Evolutionary conservation across 2,888 invertebrate species (phyloP).

Genomic region (Parasteatoda lunata): DNA sequence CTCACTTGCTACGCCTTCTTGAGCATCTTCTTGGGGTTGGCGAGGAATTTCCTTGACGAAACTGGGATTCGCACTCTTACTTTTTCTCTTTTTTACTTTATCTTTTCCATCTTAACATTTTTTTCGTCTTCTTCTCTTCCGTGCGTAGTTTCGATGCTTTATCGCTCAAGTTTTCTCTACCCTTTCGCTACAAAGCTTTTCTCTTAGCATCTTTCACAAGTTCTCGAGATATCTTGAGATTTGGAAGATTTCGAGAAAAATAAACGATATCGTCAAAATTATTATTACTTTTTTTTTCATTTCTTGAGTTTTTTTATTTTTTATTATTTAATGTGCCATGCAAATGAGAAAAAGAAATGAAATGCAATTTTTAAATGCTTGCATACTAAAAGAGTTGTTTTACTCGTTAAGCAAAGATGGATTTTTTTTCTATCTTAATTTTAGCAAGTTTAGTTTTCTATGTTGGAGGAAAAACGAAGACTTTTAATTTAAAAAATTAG

Average conservation of each 20-base stretch:
- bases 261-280: background rate
- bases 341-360: too few species aligned
- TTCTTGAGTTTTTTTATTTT: too few species aligned
- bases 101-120: background rate
- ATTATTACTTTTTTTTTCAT: too few species aligned
- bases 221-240: background rate
- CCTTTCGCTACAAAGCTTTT: background rate
- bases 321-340: too few species aligned
- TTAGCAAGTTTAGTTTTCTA: too few species aligned
- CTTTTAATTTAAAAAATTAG: too few species aligned
- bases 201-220: background rate
- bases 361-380: too few species aligned
- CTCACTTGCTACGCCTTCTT: conserved; percentile 28
- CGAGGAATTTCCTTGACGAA: conserved; percentile 26
- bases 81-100: too few species aligned
- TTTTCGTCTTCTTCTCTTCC: background rate
- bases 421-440: too few species aligned
- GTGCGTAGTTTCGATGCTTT: conserved; percentile 4
- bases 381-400: too few species aligned
- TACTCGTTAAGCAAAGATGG: too few species aligned
- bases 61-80: background rate
- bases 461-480: too few species aligned
- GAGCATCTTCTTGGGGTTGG: conserved; percentile 26
- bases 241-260: background rate
- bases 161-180: conserved; percentile 11